Evolutionary conservation across 2,797 vertebrate genomes (phyloP).

Genomic region (Buphagus erythrorhynchus): DNA sequence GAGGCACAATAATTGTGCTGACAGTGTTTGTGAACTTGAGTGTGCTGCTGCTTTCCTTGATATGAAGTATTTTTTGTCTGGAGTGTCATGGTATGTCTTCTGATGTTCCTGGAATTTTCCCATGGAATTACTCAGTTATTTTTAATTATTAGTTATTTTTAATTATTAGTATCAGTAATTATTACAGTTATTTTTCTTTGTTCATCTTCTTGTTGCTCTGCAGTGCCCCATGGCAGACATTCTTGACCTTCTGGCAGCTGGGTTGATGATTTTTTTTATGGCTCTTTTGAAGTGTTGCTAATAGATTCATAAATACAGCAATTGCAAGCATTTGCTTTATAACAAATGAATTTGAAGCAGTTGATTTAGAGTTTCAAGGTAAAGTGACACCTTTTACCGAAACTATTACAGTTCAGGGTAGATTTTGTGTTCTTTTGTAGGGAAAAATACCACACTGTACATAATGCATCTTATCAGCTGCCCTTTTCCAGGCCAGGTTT

Average conservation of each 20-base stretch:
- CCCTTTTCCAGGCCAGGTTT: background rate
- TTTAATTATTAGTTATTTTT: no score
- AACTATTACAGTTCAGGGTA: background rate
- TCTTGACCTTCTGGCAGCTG: background rate
- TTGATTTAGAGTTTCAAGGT: background rate
- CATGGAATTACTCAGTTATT: background rate
- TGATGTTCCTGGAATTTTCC: background rate
- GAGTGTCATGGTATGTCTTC: background rate
- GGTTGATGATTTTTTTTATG: background rate
- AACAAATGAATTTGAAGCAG: background rate
- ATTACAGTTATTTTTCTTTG: background rate
- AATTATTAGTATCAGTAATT: no score
- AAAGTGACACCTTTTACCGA: background rate
- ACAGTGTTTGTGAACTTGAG: background rate
- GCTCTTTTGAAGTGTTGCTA: background rate
- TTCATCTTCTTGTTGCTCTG: background rate
- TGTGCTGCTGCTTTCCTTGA: background rate
- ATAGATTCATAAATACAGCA: background rate
- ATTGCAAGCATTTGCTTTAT: background rate
- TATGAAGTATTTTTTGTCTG: background rate
- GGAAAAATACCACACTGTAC: background rate
- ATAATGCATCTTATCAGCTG: background rate
- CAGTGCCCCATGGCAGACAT: background rate
- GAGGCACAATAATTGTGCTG: background rate
- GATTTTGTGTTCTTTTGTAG: background rate